phyloP scores from a whole-genome alignment of 2,888 invertebrate genomes.

The Habrosyne pyritoides region DNA sequence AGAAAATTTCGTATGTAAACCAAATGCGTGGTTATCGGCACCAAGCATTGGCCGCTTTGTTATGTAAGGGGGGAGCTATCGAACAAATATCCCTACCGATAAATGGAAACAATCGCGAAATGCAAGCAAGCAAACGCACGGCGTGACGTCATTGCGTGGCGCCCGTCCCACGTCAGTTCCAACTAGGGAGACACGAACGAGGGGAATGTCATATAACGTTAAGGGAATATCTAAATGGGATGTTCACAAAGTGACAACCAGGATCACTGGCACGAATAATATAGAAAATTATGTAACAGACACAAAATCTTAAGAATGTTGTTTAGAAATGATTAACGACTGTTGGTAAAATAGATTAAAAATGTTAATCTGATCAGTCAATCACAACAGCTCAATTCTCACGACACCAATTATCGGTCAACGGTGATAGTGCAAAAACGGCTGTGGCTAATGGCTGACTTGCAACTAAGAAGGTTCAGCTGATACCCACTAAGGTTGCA shows the following conservation, averaged over 20 bases:
- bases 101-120: conserved; percentile 26
- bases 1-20: conserved; percentile 19
- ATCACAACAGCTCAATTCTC: conserved; percentile 37
- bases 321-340: conserved; percentile 11
- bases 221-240: not conserved
- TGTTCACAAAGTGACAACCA: not conserved
- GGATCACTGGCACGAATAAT: not conserved
- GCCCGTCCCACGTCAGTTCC: conserved; percentile 20
- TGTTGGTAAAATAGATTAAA: not conserved
- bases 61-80: not conserved
- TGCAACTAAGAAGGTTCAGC: conserved; percentile 33
- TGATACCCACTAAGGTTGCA: conserved; percentile 17
- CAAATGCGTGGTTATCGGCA: conserved; percentile 5
- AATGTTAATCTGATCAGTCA: conserved; percentile 34
- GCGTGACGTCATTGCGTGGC: conserved; percentile 26
- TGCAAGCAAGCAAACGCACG: conserved; percentile 18
- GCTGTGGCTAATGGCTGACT: conserved; percentile 42
- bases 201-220: conserved; percentile 2
- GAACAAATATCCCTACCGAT: conserved; percentile 9
- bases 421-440: conserved; percentile 41
- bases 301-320: conserved; percentile 22
- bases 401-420: conserved; percentile 44
- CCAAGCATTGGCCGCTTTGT: not conserved
- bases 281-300: not conserved
- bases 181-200: conserved; percentile 31